Percentiles rank a stretch among this genome's conserved stretches.
Evolutionary conservation across 2,888 invertebrate genomes (phyloP).

Genomic region (Disparrhopalites patrizii): DNA sequence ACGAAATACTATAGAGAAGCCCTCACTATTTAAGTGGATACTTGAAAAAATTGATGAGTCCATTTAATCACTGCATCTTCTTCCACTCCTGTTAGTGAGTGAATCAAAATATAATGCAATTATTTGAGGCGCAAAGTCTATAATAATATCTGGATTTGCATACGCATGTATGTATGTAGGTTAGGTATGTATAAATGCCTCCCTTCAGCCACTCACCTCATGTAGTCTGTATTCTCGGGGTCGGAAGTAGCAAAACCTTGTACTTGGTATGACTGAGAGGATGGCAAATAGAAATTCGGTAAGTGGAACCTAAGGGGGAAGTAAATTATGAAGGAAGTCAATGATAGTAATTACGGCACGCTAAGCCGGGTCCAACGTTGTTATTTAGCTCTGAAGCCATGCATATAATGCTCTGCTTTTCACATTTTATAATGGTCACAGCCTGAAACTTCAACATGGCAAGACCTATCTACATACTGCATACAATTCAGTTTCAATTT

Average conservation of each 20-base stretch:
- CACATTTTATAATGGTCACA: background rate
- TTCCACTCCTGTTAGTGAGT: background rate
- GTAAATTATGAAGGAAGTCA: slow-evolving; percentile 5
- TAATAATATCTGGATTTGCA: background rate
- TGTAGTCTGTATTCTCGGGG: background rate
- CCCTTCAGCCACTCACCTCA: background rate
- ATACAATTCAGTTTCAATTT: too few relatives aligned
- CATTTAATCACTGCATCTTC: slow-evolving; percentile 9
- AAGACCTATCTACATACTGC: too few relatives aligned
- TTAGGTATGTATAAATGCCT: too few relatives aligned
- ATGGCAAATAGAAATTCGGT: slow-evolving; percentile 10
- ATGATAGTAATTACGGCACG: background rate
- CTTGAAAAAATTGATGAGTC: too few relatives aligned
- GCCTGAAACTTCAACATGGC: too few relatives aligned
- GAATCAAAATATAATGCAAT: background rate
- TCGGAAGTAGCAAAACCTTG: slow-evolving; percentile 5
- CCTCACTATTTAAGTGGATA: too few relatives aligned
- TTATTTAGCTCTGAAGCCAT: background rate
- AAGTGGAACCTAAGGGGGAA: slow-evolving; percentile 6
- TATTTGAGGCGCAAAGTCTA: background rate
- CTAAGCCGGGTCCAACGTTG: background rate
- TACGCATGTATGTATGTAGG: too few relatives aligned
- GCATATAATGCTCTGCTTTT: background rate
- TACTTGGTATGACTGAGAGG: background rate
- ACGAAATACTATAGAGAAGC: too few relatives aligned